A percentile compares a stretch with the other conserved stretches of the same genome.
Conservation (phyloP, 1,140 invertebrate species). For the Macrocentrus cingulum region DNA sequence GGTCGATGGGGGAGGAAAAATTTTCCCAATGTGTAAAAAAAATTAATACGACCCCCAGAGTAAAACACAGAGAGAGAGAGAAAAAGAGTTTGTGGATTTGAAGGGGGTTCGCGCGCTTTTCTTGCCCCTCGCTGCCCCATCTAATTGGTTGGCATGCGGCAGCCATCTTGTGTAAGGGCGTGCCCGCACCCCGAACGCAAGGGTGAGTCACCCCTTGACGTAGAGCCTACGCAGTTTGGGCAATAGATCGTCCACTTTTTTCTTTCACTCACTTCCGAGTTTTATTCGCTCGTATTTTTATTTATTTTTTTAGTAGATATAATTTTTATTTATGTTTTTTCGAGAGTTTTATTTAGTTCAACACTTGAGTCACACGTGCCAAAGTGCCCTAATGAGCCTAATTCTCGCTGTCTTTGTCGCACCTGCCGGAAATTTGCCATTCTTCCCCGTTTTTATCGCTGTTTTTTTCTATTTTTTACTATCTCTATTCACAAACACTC, state of each 20-base stretch:
- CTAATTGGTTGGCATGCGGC: constrained; percentile 21
- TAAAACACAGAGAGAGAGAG: not conserved
- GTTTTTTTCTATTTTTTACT: constrained; percentile 17
- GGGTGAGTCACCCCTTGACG: constrained; percentile 22
- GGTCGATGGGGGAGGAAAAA: constrained; percentile 8
- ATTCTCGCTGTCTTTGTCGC: constrained; percentile 14
- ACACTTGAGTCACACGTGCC: not conserved
- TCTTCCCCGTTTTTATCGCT: constrained; percentile 12
- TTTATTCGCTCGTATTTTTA: not conserved
- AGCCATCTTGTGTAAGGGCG: constrained; percentile 30
- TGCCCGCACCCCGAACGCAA: constrained; percentile 12
- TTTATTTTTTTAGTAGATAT: not conserved
- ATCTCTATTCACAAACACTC: constrained; percentile 7
- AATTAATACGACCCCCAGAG: constrained; percentile 14
- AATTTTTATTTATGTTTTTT: too few relatives aligned
- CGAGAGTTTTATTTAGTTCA: not conserved
- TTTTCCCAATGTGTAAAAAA: constrained; percentile 23
- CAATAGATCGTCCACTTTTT: not conserved
- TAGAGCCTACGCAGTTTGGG: constrained; percentile 12
- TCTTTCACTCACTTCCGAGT: constrained; percentile 4
- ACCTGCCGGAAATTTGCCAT: constrained; percentile 18
- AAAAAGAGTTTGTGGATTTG: constrained; percentile 7
- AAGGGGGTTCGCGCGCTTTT: constrained; percentile 28
- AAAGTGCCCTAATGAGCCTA: constrained; percentile 8
- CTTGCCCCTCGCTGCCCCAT: constrained; percentile 11